These are phyloP conservation scores for Zaprionus davidi DNA, from an alignment of 1,140 invertebrate genomes.

Conservation along the genomic window DNA sequence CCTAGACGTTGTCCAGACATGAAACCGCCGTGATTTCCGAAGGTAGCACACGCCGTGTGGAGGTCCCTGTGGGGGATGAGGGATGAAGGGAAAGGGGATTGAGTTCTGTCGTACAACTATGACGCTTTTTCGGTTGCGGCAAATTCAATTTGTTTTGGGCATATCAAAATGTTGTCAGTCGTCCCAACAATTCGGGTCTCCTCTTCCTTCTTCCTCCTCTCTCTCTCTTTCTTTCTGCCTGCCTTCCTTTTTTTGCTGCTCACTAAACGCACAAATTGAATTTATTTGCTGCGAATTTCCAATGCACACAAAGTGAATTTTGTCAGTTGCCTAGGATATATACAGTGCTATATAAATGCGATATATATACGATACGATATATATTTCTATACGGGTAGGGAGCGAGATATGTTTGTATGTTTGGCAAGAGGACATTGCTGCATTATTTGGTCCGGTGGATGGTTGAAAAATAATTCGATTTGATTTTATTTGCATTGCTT, in stretches of 20 bases:
- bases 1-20: constrained; percentile 52
- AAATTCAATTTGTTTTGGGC: constrained; percentile 79
- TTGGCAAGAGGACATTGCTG: constrained; percentile 23
- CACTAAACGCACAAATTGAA: constrained; percentile 76
- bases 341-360: not conserved
- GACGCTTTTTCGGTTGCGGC: constrained; percentile 51
- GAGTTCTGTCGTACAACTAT: constrained; percentile 31
- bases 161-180: constrained; percentile 78
- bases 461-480: constrained; percentile 73
- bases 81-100: too few relatives aligned
- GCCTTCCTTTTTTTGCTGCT: constrained; percentile 21
- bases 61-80: not conserved
- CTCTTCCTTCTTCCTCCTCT: not conserved
- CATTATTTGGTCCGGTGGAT: constrained; percentile 47
- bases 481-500: constrained; percentile 81
- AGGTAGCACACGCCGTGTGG: constrained; percentile 3
- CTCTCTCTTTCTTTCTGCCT: not conserved
- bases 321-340: constrained; percentile 23
- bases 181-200: constrained; percentile 46
- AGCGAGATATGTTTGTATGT: constrained; percentile 13
- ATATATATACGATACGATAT: not conserved
- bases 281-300: constrained; percentile 78
- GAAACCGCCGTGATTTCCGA: constrained; percentile 35
- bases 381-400: constrained; percentile 10
- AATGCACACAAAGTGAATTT: constrained; percentile 67